These are phyloP conservation scores for Rhinogobio ventralis DNA, from an alignment of 2,797 vertebrate genomes.

Conservation along the genomic window DNA sequence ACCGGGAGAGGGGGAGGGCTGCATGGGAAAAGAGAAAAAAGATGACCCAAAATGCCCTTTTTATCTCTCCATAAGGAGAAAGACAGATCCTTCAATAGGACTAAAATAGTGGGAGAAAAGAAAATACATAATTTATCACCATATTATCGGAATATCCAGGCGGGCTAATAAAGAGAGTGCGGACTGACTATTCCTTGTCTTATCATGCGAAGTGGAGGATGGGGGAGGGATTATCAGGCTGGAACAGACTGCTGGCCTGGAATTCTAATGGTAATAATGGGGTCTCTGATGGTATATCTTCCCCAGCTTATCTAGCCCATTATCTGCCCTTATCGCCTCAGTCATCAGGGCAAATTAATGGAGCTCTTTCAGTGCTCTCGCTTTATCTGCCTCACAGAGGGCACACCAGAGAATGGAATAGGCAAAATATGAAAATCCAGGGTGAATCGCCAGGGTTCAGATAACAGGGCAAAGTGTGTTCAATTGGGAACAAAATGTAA, in stretches of 20 bases:
- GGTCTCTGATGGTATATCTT: slow-evolving; percentile 92
- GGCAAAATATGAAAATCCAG: slow-evolving; percentile 94
- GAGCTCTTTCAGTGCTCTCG: slow-evolving; percentile 89
- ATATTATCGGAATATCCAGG: slow-evolving; percentile 93
- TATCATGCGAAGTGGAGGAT: slow-evolving; percentile 86
- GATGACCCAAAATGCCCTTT: slow-evolving; percentile 50
- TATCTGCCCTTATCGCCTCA: slow-evolving; percentile 90
- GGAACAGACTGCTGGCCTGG: slow-evolving; percentile 90
- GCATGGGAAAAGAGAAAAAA: slow-evolving; percentile 27
- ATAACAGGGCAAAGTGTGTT: slow-evolving; percentile 85
- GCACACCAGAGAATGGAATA: slow-evolving; percentile 89
- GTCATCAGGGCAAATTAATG: slow-evolving; percentile 96
- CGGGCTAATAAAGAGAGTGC: slow-evolving; percentile 90
- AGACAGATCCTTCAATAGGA: slow-evolving; percentile 38
- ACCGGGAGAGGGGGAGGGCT: neutral
- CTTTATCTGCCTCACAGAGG: slow-evolving; percentile 88
- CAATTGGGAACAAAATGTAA: slow-evolving; percentile 73
- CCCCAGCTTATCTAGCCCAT: slow-evolving; percentile 88
- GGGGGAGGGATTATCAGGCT: slow-evolving; percentile 87
- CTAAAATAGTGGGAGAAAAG: slow-evolving; percentile 52
- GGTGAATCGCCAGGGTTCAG: slow-evolving; percentile 88
- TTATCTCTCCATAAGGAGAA: slow-evolving; percentile 53
- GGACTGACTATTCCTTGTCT: slow-evolving; percentile 92
- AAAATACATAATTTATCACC: slow-evolving; percentile 94
- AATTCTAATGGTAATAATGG: slow-evolving; percentile 95